These are phyloP conservation scores for Melanerpes formicivorus DNA, from an alignment of 2,113 vertebrate species.

Conservation along the genomic window DNA sequence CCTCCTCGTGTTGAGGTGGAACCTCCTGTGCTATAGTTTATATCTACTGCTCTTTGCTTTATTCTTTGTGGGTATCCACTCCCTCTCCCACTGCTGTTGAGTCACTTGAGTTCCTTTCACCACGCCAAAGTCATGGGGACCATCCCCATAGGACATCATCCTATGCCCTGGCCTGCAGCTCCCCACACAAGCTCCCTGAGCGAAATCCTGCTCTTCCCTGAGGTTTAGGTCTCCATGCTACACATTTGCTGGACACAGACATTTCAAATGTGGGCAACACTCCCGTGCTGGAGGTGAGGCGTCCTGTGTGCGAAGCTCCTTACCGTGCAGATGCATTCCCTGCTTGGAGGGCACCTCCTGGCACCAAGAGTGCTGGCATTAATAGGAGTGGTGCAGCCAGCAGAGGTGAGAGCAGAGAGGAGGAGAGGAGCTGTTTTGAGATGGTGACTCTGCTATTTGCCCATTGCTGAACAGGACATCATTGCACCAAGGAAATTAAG, in stretches of 20 bases:
- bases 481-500: not conserved
- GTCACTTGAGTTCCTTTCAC: not conserved
- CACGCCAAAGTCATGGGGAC: not conserved
- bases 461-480: not conserved
- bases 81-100: not conserved
- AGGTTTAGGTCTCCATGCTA: not conserved
- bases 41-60: not conserved
- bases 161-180: not conserved
- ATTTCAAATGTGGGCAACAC: accelerated
- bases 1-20: too few species aligned
- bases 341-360: accelerated
- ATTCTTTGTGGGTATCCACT: not conserved
- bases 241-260: not conserved
- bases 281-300: not conserved
- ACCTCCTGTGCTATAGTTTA: too few species aligned
- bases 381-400: not conserved
- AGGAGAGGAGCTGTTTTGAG: not conserved
- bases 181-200: not conserved
- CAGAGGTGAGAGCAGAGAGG: not conserved
- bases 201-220: not conserved
- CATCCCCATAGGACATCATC: accelerated
- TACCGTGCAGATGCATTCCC: accelerated
- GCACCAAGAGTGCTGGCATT: not conserved
- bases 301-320: not conserved
- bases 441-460: not conserved